Evolutionary conservation across 2,888 invertebrate genomes (phyloP).

Genomic region (Cotesia congregata): DNA sequence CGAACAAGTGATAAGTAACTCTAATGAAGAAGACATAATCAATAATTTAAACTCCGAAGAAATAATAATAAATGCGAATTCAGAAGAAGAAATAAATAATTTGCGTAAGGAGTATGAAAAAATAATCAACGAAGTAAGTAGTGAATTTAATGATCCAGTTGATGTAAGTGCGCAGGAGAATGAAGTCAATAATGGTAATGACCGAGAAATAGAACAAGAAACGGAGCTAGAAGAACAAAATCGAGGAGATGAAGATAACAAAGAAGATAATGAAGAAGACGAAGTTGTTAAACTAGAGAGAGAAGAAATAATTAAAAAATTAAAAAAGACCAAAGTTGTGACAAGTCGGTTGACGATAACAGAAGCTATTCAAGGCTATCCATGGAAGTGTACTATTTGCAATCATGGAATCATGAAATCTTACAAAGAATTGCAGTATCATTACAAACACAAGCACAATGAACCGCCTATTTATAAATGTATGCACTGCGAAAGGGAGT

Average conservation of each 20-base stretch:
- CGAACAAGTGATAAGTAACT: not conserved
- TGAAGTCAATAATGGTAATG: constrained; percentile 19
- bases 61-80: not conserved
- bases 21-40: not conserved
- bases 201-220: constrained; percentile 33
- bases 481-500: constrained; percentile 54
- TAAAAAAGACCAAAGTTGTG: constrained; percentile 22
- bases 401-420: constrained; percentile 39
- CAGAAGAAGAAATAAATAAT: constrained; percentile 2
- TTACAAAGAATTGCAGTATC: constrained; percentile 48
- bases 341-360: constrained; percentile 15
- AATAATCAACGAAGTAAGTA: not conserved
- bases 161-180: not conserved
- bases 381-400: constrained; percentile 55
- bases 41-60: not conserved
- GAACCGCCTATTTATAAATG: constrained; percentile 57
- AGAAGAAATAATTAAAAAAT: not conserved
- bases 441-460: constrained; percentile 53
- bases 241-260: constrained; percentile 25
- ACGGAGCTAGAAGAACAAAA: constrained; percentile 28
- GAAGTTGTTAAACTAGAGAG: not conserved
- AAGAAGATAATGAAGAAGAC: constrained; percentile 34
- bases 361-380: constrained; percentile 50
- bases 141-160: not conserved
- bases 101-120: not conserved